A percentile compares a stretch with the other conserved stretches of the same genome.
These are phyloP conservation scores for Varecia variegata DNA, from an alignment of 2,797 vertebrate species.

Conservation along the genomic window DNA sequence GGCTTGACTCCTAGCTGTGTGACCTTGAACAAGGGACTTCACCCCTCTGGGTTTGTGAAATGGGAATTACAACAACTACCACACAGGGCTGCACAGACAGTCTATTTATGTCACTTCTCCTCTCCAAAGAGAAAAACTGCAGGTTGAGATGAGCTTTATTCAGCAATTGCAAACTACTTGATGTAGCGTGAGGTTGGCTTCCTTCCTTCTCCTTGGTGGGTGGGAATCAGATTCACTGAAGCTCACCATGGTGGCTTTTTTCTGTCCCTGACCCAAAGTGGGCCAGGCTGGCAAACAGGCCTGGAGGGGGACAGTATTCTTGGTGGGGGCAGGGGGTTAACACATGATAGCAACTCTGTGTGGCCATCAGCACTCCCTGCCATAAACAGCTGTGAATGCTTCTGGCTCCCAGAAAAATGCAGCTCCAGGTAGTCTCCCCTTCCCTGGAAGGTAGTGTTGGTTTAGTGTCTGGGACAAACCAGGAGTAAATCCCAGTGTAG, in stretches of 20 bases:
- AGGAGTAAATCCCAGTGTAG: background rate
- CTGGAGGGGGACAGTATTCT: background rate
- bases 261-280: background rate
- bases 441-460: background rate
- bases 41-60: background rate
- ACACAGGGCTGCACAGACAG: background rate
- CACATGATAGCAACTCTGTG: background rate
- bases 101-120: background rate
- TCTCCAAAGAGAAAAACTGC: background rate
- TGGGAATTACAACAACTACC: background rate
- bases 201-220: background rate
- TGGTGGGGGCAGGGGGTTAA: background rate
- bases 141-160: background rate
- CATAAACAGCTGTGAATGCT: background rate
- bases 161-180: background rate
- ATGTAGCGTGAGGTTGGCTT: background rate
- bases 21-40: constrained; percentile 36
- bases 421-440: background rate
- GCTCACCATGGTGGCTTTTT: background rate
- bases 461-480: background rate
- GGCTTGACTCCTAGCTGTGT: background rate
- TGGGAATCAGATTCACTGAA: background rate
- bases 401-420: background rate
- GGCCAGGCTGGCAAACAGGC: background rate
- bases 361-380: background rate